Conservation (phyloP, 30 jellyfish, hydroid and myxozoan genomes). For the Pseudorhiza aurosa region DNA sequence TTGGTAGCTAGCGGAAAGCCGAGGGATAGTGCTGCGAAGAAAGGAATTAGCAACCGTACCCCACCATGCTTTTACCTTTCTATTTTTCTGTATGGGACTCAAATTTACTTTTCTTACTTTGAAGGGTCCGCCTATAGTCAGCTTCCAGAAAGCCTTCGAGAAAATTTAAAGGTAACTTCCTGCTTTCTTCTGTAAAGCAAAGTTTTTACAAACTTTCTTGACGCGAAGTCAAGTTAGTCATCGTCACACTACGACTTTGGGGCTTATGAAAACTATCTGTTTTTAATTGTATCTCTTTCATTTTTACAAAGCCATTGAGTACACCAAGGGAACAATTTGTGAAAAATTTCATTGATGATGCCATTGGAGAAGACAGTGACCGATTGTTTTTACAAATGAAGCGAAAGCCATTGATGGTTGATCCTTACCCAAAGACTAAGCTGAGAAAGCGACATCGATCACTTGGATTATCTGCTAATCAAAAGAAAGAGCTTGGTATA, state of each 20-base stretch:
- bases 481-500: constrained; percentile 60
- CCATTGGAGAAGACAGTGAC: constrained; percentile 38
- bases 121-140: constrained; percentile 11
- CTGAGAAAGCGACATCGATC: constrained; percentile 30
- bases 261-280: not conserved
- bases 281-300: too few species aligned
- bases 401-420: constrained; percentile 78
- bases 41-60: too few species aligned
- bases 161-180: not conserved
- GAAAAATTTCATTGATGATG: constrained; percentile 32
- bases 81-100: too few species aligned
- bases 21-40: too few species aligned
- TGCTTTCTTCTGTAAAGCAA: too few species aligned
- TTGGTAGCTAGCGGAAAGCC: too few species aligned
- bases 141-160: not conserved
- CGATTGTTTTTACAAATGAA: constrained; percentile 16
- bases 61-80: too few species aligned
- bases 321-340: constrained; percentile 33
- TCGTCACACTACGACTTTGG: not conserved
- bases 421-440: constrained; percentile 32
- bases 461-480: constrained; percentile 50
- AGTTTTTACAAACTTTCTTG: too few species aligned
- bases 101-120: not conserved
- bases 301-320: constrained; percentile 50
- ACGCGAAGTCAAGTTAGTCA: too few species aligned